Conservation (phyloP, 2,113 vertebrate species). For the Forbesichthys agassizii region DNA sequence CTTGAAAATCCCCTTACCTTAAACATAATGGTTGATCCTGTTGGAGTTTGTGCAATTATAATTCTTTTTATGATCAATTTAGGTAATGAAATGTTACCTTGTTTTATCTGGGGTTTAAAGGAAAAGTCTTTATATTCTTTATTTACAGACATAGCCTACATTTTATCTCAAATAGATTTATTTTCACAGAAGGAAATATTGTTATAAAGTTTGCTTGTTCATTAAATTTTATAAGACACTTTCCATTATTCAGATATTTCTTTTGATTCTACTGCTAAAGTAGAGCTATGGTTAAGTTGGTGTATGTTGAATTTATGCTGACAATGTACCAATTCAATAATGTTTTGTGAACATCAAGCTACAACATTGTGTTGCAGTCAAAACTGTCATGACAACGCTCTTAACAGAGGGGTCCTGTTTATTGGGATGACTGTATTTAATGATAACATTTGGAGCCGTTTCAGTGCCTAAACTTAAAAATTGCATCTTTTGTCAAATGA, state of each 20-base stretch:
- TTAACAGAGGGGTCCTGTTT: conserved; percentile 30
- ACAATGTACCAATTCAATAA: background rate
- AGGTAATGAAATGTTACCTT: conserved; percentile 85
- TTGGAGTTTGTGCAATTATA: conserved; percentile 87
- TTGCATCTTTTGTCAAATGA: conserved; percentile 70
- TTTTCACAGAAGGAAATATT: conserved; percentile 95
- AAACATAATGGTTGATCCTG: conserved; percentile 80
- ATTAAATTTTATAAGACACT: conserved; percentile 81
- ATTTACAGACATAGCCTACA: conserved; percentile 59
- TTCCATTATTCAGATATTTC: conserved; percentile 81
- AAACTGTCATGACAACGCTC: background rate
- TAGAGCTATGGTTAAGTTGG: conserved; percentile 70
- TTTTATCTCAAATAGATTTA: conserved; percentile 90
- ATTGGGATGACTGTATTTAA: background rate
- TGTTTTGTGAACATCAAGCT: background rate
- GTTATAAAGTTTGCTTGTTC: conserved; percentile 84
- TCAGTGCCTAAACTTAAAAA: background rate
- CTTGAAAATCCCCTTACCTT: conserved; percentile 82
- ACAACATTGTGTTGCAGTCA: background rate
- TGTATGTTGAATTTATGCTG: conserved; percentile 50
- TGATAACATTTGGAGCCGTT: background rate
- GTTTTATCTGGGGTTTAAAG: conserved; percentile 82
- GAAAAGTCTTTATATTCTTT: conserved; percentile 83
- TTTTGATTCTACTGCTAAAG: conserved; percentile 78
- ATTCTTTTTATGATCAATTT: conserved; percentile 88